phyloP scores from a whole-genome alignment of 2,888 invertebrate genomes.

The Sturmia bella region DNA sequence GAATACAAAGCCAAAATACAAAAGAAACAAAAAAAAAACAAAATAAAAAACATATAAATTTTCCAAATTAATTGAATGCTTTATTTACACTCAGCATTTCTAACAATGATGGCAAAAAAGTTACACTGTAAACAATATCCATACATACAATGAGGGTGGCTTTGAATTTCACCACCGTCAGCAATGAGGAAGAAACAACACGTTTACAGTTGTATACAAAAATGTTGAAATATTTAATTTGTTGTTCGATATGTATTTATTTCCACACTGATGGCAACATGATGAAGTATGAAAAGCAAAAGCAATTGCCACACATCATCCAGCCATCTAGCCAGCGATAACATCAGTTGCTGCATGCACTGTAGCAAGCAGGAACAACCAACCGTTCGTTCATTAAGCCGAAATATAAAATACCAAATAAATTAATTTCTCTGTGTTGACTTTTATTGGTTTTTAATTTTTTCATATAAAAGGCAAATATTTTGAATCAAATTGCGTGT shows the following conservation, averaged over 20 bases:
- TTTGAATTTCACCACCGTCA: constrained; percentile 10
- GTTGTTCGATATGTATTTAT: not conserved
- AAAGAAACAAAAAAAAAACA: not conserved
- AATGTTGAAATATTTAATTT: constrained; percentile 24
- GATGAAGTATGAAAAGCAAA: not conserved
- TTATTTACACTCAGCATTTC: constrained; percentile 53
- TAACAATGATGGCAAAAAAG: not conserved
- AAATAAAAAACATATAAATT: constrained; percentile 37
- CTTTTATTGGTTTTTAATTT: constrained; percentile 26
- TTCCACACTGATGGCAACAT: not conserved
- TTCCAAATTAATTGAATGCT: constrained; percentile 59
- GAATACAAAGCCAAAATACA: not conserved
- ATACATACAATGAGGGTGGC: constrained; percentile 9
- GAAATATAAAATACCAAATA: not conserved
- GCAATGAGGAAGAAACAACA: not conserved
- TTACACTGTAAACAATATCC: constrained; percentile 1
- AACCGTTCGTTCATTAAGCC: constrained; percentile 7
- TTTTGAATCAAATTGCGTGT: constrained; percentile 59
- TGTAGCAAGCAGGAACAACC: too few relatives aligned
- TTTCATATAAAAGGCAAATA: constrained; percentile 44
- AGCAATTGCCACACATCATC: not conserved
- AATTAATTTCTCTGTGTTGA: constrained; percentile 31
- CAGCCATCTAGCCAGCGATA: not conserved
- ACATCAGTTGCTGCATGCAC: constrained; percentile 45
- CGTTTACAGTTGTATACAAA: not conserved